Percentiles rank a stretch among this genome's conserved stretches.
phyloP scores from a whole-genome alignment of 2,113 vertebrate genomes.

The Fukomys damarensis region DNA sequence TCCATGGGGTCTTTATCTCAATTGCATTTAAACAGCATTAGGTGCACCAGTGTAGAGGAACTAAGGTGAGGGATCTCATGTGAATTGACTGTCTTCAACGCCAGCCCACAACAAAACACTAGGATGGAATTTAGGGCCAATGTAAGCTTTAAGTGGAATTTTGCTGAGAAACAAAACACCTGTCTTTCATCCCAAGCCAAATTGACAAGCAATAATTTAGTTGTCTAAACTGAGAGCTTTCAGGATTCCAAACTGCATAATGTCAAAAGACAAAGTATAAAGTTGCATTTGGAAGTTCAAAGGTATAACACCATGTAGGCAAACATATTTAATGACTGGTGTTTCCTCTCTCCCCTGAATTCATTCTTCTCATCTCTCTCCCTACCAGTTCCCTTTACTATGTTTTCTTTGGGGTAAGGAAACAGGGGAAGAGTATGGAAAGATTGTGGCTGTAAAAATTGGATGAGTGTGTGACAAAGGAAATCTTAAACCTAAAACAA shows the following conservation, averaged over 20 bases:
- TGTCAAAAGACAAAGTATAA: conserved; percentile 86
- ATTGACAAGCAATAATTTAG: conserved; percentile 91
- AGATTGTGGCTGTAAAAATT: not conserved
- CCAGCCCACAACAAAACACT: conserved; percentile 74
- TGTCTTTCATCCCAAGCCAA: conserved; percentile 88
- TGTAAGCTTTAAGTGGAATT: conserved; percentile 82
- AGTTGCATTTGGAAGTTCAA: conserved; percentile 87
- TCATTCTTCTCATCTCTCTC: conserved; percentile 67
- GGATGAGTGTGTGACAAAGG: not conserved
- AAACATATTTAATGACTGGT: conserved; percentile 80
- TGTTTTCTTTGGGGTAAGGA: not conserved
- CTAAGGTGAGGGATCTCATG: conserved; percentile 42
- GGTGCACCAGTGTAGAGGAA: conserved; percentile 30
- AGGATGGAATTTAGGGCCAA: conserved; percentile 81
- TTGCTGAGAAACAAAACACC: conserved; percentile 89
- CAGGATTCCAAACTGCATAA: conserved; percentile 87
- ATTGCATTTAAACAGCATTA: conserved; percentile 52
- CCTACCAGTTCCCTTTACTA: not conserved
- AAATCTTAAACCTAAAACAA: conserved; percentile 44
- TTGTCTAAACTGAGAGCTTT: conserved; percentile 90
- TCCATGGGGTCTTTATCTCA: conserved; percentile 71
- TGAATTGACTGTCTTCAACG: conserved; percentile 70
- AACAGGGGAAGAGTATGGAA: not conserved
- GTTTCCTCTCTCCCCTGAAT: conserved; percentile 45
- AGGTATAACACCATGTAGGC: conserved; percentile 85